Evolutionary conservation across 2,888 invertebrate genomes (phyloP), one percentile per base, ranked within the genome.

Genomic region (Helleia helle): DNA sequence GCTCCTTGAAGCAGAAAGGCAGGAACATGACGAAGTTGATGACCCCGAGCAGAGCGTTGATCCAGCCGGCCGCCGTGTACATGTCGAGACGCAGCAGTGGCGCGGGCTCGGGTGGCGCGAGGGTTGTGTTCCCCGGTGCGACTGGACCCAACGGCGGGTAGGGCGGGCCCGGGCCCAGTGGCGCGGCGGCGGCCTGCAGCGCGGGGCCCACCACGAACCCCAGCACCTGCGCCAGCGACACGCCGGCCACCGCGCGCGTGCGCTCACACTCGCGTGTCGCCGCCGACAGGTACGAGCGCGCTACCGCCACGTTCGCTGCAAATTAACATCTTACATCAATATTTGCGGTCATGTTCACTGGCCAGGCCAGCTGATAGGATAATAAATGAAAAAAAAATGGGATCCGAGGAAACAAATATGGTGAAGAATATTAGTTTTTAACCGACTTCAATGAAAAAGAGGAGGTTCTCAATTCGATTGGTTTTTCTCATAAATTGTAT

Each of bases 51-150:
- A 91, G 48, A 2, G 92, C 93, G 69, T 94, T 94, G 55, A 93
- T 89, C 94, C 94, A 94, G 3, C 93, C 94, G 2, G 92, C 88
- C 6, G 93, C 93, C 0, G 95, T 94, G 77, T 92, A 95, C 95
- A 95, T 95, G 71, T 95, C 92, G 30, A 95, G 75, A 31, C 89
- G 87, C 30, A 93, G 63, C 5, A 88, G 74, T 7, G 87, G 66
- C n/a, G 87, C 65, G 46, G 12, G 34, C 7, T 8, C 14, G 27
- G 9, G n/a, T n/a, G n/a, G n/a, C n/a, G n/a, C n/a, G n/a, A n/a
- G n/a, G n/a, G n/a, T n/a, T n/a, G n/a, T n/a, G n/a, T n/a, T n/a
- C n/a, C n/a, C n/a, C n/a, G n/a, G n/a, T n/a, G n/a, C n/a, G n/a
- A 70, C 63, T 2, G 39, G 71, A 1, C 92, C 93, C 11, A 59